These are phyloP conservation scores for Hypselothyrea guttata DNA, from an alignment of 2,888 invertebrate genomes.

Conservation along the genomic window DNA sequence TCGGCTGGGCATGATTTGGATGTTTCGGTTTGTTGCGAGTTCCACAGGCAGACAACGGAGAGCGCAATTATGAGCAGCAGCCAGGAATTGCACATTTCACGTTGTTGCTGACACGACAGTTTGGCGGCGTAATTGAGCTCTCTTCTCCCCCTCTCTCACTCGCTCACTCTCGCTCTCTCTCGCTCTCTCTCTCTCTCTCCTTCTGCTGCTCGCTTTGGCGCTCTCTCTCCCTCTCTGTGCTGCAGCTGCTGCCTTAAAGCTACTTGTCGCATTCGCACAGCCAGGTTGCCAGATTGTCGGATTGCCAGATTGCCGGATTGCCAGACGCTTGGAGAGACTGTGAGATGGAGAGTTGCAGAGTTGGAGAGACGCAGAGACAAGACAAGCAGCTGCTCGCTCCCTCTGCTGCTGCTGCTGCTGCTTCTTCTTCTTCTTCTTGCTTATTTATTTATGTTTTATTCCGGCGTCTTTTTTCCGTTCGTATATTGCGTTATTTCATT, in stretches of 20 bases:
- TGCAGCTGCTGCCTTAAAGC: background rate
- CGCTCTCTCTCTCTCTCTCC: conserved; percentile 1
- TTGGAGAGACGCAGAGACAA: no score
- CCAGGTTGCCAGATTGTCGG: no score
- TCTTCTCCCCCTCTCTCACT: conserved; percentile 55
- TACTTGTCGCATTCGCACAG: background rate
- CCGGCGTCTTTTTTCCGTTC: conserved; percentile 17
- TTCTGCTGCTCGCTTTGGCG: no score
- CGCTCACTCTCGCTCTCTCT: conserved; percentile 67
- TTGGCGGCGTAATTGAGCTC: conserved; percentile 75
- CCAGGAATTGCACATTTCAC: conserved; percentile 83
- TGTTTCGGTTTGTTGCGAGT: conserved; percentile 82
- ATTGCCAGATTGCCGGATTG: conserved; percentile 1
- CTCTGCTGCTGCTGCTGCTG: conserved; percentile 6
- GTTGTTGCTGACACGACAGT: conserved; percentile 78
- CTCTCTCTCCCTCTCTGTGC: background rate
- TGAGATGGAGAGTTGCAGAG: no score
- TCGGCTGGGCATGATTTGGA: conserved; percentile 89
- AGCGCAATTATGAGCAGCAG: conserved; percentile 82
- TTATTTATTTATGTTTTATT: conserved; percentile 67
- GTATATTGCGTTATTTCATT: conserved; percentile 74
- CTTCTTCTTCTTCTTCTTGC: conserved; percentile 23
- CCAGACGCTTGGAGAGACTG: no score
- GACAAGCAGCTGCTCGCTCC: conserved; percentile 6
- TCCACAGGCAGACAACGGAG: conserved; percentile 83